Percentiles rank a stretch among this genome's conserved stretches.
Conservation (phyloP, 2,888 invertebrate species). For the Tinea trinotella region DNA sequence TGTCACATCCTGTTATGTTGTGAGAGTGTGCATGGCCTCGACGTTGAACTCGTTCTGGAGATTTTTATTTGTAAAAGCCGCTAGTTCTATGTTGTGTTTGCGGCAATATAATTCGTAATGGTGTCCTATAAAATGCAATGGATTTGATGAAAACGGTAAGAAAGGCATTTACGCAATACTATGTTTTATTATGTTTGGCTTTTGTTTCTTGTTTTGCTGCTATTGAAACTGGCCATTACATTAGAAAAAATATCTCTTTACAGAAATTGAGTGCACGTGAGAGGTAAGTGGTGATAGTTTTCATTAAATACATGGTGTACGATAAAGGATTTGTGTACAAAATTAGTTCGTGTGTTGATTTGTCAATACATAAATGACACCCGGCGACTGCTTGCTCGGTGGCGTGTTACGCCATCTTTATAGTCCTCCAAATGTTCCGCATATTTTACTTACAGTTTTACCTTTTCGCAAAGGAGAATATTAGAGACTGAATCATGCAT, state of each 20-base stretch:
- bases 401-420: conserved; percentile 69
- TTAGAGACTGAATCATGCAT: conserved; percentile 49
- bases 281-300: conserved; percentile 66
- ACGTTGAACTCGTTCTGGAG: conserved; percentile 57
- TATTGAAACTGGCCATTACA: conserved; percentile 73
- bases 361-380: conserved; percentile 65
- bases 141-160: conserved; percentile 75
- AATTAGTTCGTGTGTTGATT: conserved; percentile 57
- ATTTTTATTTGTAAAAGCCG: conserved; percentile 45
- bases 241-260: conserved; percentile 73
- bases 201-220: conserved; percentile 74
- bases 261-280: conserved; percentile 69
- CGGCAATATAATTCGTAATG: conserved; percentile 65
- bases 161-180: conserved; percentile 37
- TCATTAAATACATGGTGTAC: conserved; percentile 48
- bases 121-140: conserved; percentile 71
- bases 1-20: conserved; percentile 68
- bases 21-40: conserved; percentile 61
- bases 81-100: conserved; percentile 53
- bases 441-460: conserved; percentile 54
- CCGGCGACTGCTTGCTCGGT: conserved; percentile 48
- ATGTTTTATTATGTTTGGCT: conserved; percentile 63
- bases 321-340: conserved; percentile 48
- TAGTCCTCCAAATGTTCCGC: conserved; percentile 63
- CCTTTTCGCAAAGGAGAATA: conserved; percentile 44